A percentile compares a stretch with the other conserved stretches of the same genome.
phyloP scores from a whole-genome alignment of 2,888 invertebrate genomes.

The Sturmia bella region DNA sequence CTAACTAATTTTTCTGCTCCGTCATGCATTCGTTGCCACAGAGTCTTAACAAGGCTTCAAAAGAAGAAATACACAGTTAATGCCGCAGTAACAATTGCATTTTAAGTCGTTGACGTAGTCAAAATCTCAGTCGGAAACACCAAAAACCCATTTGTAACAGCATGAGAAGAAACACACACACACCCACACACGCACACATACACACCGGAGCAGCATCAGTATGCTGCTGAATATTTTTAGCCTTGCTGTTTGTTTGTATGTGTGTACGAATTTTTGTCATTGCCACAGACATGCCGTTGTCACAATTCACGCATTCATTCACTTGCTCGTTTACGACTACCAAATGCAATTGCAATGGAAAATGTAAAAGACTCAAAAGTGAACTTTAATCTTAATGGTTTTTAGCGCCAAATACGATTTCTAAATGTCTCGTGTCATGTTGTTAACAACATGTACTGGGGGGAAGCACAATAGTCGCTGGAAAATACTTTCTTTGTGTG shows the following conservation, averaged over 20 bases:
- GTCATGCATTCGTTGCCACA: conserved; percentile 30
- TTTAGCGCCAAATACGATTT: conserved; percentile 47
- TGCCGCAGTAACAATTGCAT: conserved; percentile 7
- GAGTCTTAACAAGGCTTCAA: conserved; percentile 36
- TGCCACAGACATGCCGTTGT: neutral
- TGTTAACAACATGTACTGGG: conserved; percentile 12
- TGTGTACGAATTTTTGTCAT: too few relatives aligned
- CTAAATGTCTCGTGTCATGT: conserved; percentile 57
- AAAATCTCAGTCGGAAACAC: conserved; percentile 13
- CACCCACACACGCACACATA: too few relatives aligned
- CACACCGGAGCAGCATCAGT: neutral
- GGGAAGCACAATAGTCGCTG: neutral
- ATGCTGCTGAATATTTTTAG: conserved; percentile 4
- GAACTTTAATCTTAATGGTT: conserved; percentile 15
- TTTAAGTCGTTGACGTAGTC: conserved; percentile 6
- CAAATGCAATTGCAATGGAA: neutral
- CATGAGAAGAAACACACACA: neutral
- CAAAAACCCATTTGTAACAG: neutral
- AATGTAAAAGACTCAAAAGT: conserved; percentile 7
- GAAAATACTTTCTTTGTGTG: neutral
- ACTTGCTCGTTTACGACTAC: neutral
- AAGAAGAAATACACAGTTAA: conserved; percentile 4
- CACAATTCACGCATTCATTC: conserved; percentile 7
- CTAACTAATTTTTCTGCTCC: conserved; percentile 39
- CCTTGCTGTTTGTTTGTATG: conserved; percentile 3